Evolutionary conservation across 2,113 vertebrate genomes (phyloP).

Genomic region (Ailurus styani): DNA sequence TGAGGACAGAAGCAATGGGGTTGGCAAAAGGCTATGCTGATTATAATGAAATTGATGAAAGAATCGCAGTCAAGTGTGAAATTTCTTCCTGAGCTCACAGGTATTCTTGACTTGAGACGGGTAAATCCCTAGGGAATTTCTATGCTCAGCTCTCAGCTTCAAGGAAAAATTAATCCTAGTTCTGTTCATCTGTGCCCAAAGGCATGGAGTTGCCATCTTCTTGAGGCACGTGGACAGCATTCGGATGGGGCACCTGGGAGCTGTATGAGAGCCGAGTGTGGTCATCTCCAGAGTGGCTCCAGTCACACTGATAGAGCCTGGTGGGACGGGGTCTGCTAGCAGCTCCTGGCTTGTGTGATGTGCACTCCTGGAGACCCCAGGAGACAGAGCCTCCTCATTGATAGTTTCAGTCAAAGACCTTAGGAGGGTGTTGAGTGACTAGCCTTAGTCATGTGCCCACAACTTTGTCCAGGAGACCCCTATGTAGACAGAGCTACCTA

Average conservation of each 20-base stretch:
- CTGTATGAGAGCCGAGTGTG: background rate
- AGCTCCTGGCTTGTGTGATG: background rate
- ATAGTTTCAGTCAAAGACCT: background rate
- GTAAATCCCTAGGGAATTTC: background rate
- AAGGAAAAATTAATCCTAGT: background rate
- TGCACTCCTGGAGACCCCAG: background rate
- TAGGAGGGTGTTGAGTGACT: background rate
- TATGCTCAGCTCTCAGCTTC: background rate
- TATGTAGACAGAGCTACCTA: background rate
- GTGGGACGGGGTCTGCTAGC: fast-evolving
- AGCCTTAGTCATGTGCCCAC: background rate
- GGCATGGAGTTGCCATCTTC: background rate
- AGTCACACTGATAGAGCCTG: background rate
- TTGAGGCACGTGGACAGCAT: background rate
- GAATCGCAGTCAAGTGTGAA: slow-evolving; percentile 20
- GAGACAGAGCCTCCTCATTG: background rate
- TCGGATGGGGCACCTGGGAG: background rate
- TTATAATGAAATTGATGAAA: slow-evolving; percentile 41
- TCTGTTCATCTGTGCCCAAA: background rate
- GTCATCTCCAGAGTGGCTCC: background rate
- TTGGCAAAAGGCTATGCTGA: slow-evolving; percentile 24
- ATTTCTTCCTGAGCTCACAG: background rate
- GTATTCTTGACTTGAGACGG: background rate
- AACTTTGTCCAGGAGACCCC: background rate
- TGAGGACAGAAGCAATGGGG: background rate